Percentiles rank a stretch among this genome's conserved stretches.
phyloP scores from a whole-genome alignment of 2,113 vertebrate species.

The Bucco capensis region DNA sequence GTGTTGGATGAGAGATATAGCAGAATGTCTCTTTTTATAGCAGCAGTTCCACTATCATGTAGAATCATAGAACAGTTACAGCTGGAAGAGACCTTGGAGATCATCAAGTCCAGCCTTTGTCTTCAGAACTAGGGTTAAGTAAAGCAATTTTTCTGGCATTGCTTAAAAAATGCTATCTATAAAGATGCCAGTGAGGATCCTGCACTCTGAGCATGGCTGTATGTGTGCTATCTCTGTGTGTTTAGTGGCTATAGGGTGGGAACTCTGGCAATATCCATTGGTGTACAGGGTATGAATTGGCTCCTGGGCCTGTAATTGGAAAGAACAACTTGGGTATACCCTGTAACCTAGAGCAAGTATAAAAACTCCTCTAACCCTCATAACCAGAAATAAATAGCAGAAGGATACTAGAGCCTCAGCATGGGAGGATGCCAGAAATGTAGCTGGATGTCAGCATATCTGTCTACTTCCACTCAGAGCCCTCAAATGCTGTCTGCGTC shows the following conservation, averaged over 20 bases:
- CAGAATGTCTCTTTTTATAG: background rate
- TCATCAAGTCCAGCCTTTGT: too few species aligned
- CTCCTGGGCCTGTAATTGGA: background rate
- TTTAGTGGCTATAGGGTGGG: background rate
- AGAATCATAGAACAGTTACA: too few species aligned
- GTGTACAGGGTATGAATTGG: background rate
- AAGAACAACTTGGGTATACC: background rate
- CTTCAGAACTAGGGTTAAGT: background rate
- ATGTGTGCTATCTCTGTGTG: background rate
- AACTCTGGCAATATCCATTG: rapidly evolving
- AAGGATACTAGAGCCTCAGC: background rate
- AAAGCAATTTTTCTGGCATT: background rate
- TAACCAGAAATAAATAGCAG: background rate
- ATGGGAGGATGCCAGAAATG: background rate
- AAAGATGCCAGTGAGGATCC: background rate
- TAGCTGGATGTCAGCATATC: background rate
- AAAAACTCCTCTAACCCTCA: background rate
- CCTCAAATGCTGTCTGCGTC: rapidly evolving
- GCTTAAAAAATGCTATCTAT: background rate
- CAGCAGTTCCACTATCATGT: rapidly evolving
- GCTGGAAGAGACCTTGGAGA: too few species aligned
- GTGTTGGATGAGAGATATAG: background rate
- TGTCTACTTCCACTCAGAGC: background rate
- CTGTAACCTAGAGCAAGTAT: background rate
- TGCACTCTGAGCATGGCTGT: background rate